phyloP scores from a whole-genome alignment of 2,888 invertebrate species.

The Pollenia angustigena region DNA sequence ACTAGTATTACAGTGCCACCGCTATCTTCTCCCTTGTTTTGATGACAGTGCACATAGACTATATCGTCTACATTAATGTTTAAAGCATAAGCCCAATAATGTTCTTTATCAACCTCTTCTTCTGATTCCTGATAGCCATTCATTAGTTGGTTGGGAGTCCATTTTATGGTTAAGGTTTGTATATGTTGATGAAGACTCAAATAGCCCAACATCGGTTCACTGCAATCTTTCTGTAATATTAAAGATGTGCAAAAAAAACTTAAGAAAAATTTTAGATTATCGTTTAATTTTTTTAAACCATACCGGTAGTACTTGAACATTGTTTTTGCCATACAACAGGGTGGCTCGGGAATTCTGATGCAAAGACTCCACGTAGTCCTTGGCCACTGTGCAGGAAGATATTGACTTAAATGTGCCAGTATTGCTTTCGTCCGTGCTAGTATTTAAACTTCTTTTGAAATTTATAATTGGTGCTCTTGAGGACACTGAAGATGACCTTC shows the following conservation, averaged over 20 bases:
- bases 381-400: conserved; percentile 86
- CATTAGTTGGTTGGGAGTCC: conserved; percentile 99
- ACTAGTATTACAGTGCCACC: conserved; percentile 95
- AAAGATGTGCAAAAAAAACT: conserved; percentile 57
- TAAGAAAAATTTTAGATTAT: background rate
- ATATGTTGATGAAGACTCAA: conserved; percentile 95
- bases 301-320: conserved; percentile 94
- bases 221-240: conserved; percentile 88
- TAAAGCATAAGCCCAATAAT: conserved; percentile 96
- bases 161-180: conserved; percentile 93
- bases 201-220: conserved; percentile 94
- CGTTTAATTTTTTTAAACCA: conserved; percentile 81
- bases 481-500: conserved; percentile 90
- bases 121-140: conserved; percentile 91
- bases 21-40: conserved; percentile 89
- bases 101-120: conserved; percentile 88
- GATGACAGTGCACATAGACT: conserved; percentile 98
- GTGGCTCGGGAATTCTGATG: conserved; percentile 97
- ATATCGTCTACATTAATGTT: conserved; percentile 95
- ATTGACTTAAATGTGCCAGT: conserved; percentile 81
- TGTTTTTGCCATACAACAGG: conserved; percentile 96
- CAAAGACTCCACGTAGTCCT: conserved; percentile 97
- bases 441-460: conserved; percentile 89
- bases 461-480: conserved; percentile 89
- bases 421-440: conserved; percentile 90